A percentile compares a stretch with the other conserved stretches of the same genome.
phyloP scores from a whole-genome alignment of 2,797 vertebrate genomes.

The Centropyge bicolor region DNA sequence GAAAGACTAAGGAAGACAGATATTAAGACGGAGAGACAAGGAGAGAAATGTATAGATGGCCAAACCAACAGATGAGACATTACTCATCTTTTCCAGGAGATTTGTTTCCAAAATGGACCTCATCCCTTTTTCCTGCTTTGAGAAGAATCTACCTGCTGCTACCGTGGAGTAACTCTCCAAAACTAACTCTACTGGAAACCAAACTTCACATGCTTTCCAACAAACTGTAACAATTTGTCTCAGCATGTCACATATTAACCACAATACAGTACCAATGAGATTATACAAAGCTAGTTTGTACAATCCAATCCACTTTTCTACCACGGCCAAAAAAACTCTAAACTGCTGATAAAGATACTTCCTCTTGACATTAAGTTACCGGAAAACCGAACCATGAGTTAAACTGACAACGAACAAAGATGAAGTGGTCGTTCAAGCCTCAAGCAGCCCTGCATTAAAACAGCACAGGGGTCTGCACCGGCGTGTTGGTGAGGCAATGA shows the following conservation, averaged over 20 bases:
- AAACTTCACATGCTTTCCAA: conserved; percentile 22
- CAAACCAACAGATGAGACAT: conserved; percentile 43
- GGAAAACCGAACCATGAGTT: not conserved
- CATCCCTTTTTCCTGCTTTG: conserved; percentile 20
- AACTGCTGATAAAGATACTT: not conserved
- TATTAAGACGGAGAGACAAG: conserved; percentile 61
- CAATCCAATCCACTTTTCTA: not conserved
- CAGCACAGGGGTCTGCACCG: not conserved
- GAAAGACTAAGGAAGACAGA: conserved; percentile 45
- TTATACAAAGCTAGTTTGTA: not conserved
- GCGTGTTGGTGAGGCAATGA: not conserved
- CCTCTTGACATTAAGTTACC: not conserved
- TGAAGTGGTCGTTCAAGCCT: not conserved
- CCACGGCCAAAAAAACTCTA: not conserved
- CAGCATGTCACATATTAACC: conserved; percentile 14
- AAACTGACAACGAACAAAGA: not conserved
- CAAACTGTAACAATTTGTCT: not conserved
- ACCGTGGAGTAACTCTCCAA: conserved; percentile 10
- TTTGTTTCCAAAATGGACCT: conserved; percentile 17
- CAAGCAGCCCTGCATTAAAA: not conserved
- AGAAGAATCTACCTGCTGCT: conserved; percentile 25
- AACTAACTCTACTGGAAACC: conserved; percentile 24
- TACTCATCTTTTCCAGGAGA: conserved; percentile 44
- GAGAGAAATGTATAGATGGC: conserved; percentile 52
- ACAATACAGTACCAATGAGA: not conserved